Evolutionary conservation across 2,888 invertebrate genomes (phyloP), one percentile per base, ranked within the genome.

Genomic region (Augiades crinisus): DNA sequence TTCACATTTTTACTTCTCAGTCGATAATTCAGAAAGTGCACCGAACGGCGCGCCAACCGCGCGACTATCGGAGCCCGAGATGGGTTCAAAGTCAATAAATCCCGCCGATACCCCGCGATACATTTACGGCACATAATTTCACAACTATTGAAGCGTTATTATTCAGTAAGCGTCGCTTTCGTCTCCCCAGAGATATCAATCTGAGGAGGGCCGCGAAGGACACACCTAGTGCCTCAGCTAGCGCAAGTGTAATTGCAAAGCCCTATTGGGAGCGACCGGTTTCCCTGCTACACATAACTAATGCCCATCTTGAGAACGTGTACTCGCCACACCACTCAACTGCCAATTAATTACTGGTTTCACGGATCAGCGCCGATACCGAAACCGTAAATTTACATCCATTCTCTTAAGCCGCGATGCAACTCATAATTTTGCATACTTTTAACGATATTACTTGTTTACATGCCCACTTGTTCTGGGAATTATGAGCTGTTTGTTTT

Each of bases 121-220:
- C 72, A 75, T 78, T 80, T 78, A 76, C 75, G 68, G 74, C 75
- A 70, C 60, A 80, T 81, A 75, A 80, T 77, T 78, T 78, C 72
- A 67, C 67, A 56, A 64, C 68, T 71, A 73, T 75, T 67, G 62
- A 51, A 58, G 67, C 66, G 70, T 76, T 79, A 81, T 81, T 83
- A 85, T 85, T 84, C 83, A 78, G 71, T 70, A 67, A 73, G 66
- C 75, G 79, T 81, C 78, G 71, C 80, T 84, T 85, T 82, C 81
- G 79, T 83, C 75, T 78, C 72, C 74, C 67, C 67, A 64, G 67
- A 78, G 80, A 83, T 83, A 85, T 84, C 81, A 84, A 87, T 84
- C 85, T 82, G 64, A 72, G 75, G 76, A 73, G 30, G 68, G 67
- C 67, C 69, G 61, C 67, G 69, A 72, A 72, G 70, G 73, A 76